These are phyloP conservation scores for Hoplostethus atlanticus DNA, from an alignment of 2,797 vertebrate genomes.

Conservation along the genomic window DNA sequence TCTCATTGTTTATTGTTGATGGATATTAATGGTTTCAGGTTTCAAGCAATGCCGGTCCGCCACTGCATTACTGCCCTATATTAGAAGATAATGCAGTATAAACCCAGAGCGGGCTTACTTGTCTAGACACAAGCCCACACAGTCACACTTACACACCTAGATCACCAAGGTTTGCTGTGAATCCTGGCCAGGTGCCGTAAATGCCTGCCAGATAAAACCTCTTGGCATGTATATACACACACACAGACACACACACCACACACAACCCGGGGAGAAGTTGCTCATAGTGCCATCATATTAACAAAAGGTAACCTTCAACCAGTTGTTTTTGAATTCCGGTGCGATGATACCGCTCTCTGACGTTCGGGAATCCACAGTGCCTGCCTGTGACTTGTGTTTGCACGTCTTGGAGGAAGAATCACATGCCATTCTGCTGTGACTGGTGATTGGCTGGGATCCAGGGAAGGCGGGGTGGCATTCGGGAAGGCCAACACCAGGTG, in stretches of 20 bases:
- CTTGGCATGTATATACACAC: slow-evolving; percentile 5
- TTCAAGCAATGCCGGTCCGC: slow-evolving; percentile 15
- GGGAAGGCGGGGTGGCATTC: not conserved
- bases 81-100: slow-evolving; percentile 14
- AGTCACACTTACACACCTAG: slow-evolving; percentile 29
- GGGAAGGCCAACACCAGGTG: slow-evolving; percentile 19
- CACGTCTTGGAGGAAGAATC: slow-evolving; percentile 30
- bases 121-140: slow-evolving; percentile 24
- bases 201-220: slow-evolving; percentile 23
- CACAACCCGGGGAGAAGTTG: slow-evolving; percentile 2
- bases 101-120: not conserved
- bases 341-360: slow-evolving; percentile 39
- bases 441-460: slow-evolving; percentile 32
- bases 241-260: not conserved
- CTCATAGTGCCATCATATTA: slow-evolving; percentile 25
- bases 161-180: slow-evolving; percentile 14
- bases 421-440: slow-evolving; percentile 7
- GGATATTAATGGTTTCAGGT: slow-evolving; percentile 68
- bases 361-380: slow-evolving; percentile 31
- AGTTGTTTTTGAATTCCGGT: slow-evolving; percentile 43
- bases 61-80: not conserved
- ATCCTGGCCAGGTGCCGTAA: slow-evolving; percentile 33
- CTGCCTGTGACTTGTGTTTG: slow-evolving; percentile 39
- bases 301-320: slow-evolving; percentile 33
- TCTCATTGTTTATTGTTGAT: slow-evolving; percentile 60